Evolutionary conservation across 2,113 vertebrate genomes (phyloP).

Genomic region (Eupsittula cactorum): DNA sequence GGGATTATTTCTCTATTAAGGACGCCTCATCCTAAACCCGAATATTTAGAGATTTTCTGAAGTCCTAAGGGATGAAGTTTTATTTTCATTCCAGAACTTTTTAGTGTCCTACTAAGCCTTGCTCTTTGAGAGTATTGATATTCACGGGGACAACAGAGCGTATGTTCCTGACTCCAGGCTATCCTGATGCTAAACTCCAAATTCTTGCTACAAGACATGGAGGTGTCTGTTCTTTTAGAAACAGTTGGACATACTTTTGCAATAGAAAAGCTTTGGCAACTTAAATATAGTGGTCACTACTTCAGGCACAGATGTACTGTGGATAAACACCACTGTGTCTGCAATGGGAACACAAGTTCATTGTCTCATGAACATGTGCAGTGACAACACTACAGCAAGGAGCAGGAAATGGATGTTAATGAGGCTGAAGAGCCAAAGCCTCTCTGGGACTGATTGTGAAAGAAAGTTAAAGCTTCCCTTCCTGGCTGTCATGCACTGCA

Average conservation of each 20-base stretch:
- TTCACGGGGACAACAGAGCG: background rate
- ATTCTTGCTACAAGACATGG: background rate
- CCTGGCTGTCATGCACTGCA: background rate
- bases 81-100: slow-evolving; percentile 7
- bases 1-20: slow-evolving; percentile 23
- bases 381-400: background rate
- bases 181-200: background rate
- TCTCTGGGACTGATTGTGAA: slow-evolving; percentile 7
- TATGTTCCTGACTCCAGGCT: background rate
- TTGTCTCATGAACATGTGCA: background rate
- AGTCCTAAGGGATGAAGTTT: background rate
- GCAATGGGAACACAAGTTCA: slow-evolving; percentile 3
- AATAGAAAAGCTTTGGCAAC: background rate
- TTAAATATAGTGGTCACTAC: background rate
- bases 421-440: slow-evolving; percentile 28
- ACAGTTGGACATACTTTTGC: background rate
- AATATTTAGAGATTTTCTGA: background rate
- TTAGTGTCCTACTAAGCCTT: background rate
- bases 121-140: background rate
- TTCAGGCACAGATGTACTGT: background rate
- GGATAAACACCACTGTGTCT: background rate
- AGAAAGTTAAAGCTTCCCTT: slow-evolving; percentile 16
- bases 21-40: background rate
- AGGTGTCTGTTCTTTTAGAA: background rate
- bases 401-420: slow-evolving; percentile 38